phyloP scores from a whole-genome alignment of 2,113 vertebrate species.

The Rissa tridactyla region DNA sequence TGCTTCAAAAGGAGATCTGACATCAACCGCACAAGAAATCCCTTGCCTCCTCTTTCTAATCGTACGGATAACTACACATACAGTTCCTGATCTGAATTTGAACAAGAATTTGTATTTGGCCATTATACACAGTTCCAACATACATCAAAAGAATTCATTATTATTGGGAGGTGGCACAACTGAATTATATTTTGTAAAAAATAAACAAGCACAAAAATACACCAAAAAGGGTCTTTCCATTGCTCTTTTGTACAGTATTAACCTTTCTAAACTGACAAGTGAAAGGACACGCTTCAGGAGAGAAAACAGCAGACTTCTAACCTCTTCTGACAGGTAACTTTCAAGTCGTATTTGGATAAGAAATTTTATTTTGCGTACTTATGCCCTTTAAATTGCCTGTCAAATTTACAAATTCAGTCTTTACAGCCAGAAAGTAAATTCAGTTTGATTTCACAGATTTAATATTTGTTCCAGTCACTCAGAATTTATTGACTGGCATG shows the following conservation, averaged over 20 bases:
- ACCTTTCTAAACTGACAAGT: constrained; percentile 91
- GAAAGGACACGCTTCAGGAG: constrained; percentile 79
- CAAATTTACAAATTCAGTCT: constrained; percentile 73
- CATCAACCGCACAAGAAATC: not conserved
- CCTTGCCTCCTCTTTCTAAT: not conserved
- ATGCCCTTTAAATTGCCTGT: constrained; percentile 72
- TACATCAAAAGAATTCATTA: not conserved
- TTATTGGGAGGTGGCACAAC: not conserved
- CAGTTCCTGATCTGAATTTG: not conserved
- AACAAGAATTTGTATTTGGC: not conserved
- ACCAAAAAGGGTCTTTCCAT: constrained; percentile 75
- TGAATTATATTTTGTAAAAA: not conserved
- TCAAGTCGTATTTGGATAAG: constrained; percentile 73
- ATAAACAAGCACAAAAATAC: constrained; percentile 72
- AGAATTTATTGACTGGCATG: constrained; percentile 38
- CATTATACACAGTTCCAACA: not conserved
- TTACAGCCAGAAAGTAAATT: constrained; percentile 70
- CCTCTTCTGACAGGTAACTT: constrained; percentile 87
- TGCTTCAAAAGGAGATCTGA: not conserved
- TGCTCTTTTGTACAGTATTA: constrained; percentile 78
- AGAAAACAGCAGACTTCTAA: constrained; percentile 81
- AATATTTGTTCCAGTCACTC: constrained; percentile 64
- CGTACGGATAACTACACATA: not conserved
- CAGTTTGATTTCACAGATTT: constrained; percentile 73
- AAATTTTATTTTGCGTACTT: constrained; percentile 69